phyloP scores from a whole-genome alignment of 2,888 invertebrate genomes.

The Pardosa pseudoannulata region DNA sequence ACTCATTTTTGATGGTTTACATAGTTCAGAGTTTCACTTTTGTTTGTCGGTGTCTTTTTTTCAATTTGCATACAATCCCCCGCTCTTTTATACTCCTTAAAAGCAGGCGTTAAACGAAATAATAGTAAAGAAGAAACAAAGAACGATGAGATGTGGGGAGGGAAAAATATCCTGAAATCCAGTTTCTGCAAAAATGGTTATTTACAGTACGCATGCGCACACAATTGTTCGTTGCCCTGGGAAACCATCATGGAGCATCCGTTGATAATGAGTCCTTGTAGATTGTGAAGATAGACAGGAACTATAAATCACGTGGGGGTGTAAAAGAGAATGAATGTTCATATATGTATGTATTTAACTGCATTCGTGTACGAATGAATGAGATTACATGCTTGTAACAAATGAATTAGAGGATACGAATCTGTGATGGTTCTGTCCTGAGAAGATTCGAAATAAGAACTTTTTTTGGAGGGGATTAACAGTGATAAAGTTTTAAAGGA shows the following conservation, averaged over 20 bases:
- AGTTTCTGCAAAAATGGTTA: conserved; percentile 61
- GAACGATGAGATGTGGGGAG: conserved; percentile 4
- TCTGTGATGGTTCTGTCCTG: too few species aligned
- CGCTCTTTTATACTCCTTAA: conserved; percentile 9
- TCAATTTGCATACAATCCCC: conserved; percentile 55
- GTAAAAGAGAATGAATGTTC: background rate
- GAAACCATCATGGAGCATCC: conserved; percentile 69
- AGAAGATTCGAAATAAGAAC: too few species aligned
- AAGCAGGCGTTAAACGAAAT: conserved; percentile 65
- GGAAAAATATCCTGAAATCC: conserved; percentile 55
- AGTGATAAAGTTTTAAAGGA: too few species aligned
- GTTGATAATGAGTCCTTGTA: conserved; percentile 73
- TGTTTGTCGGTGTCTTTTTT: too few species aligned
- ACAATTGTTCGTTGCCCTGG: conserved; percentile 58
- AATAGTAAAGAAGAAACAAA: conserved; percentile 63
- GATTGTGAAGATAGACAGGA: conserved; percentile 73
- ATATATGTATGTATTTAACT: too few species aligned
- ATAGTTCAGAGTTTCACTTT: too few species aligned
- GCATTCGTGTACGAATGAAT: too few species aligned
- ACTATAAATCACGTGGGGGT: conserved; percentile 71
- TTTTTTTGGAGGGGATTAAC: too few species aligned
- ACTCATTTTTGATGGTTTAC: too few species aligned
- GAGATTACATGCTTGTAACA: too few species aligned
- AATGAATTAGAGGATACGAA: too few species aligned
- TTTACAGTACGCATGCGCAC: conserved; percentile 45